These are phyloP conservation scores for Drosophila navojoa DNA, from an alignment of 1,140 invertebrate genomes.

Conservation along the genomic window DNA sequence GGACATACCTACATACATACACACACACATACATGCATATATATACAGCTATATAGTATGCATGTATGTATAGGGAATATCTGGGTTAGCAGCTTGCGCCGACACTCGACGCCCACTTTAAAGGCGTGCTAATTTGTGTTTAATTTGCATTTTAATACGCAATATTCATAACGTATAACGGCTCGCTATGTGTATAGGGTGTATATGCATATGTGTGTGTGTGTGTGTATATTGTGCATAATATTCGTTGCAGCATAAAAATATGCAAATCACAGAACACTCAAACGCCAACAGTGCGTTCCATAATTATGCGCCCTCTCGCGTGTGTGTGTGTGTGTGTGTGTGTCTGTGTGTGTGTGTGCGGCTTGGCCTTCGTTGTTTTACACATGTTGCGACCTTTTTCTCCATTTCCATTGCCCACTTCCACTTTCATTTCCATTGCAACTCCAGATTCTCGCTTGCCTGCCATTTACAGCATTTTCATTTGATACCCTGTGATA, in stretches of 20 bases:
- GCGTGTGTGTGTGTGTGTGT: too few relatives aligned
- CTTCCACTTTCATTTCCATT: background rate
- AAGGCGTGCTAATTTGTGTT: conserved; percentile 70
- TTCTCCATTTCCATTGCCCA: too few relatives aligned
- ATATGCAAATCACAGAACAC: conserved; percentile 70
- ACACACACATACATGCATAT: too few relatives aligned
- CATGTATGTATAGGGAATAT: background rate
- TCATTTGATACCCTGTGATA: background rate
- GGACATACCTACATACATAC: too few relatives aligned
- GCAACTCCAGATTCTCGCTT: conserved; percentile 11
- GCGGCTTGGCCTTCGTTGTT: background rate
- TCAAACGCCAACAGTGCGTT: conserved; percentile 56
- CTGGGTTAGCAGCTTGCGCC: background rate
- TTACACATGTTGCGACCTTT: conserved; percentile 43
- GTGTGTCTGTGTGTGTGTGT: too few relatives aligned
- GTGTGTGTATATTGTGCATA: conserved; percentile 40
- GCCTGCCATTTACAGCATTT: conserved; percentile 14
- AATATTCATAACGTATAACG: conserved; percentile 58
- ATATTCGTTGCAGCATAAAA: conserved; percentile 62
- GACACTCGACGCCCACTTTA: conserved; percentile 30
- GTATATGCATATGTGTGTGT: background rate
- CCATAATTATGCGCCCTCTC: conserved; percentile 41
- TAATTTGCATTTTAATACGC: conserved; percentile 79
- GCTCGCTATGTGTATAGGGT: background rate
- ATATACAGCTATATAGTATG: background rate